Evolutionary conservation across 2,888 invertebrate species (phyloP).

Genomic region (Theretra japonica): DNA sequence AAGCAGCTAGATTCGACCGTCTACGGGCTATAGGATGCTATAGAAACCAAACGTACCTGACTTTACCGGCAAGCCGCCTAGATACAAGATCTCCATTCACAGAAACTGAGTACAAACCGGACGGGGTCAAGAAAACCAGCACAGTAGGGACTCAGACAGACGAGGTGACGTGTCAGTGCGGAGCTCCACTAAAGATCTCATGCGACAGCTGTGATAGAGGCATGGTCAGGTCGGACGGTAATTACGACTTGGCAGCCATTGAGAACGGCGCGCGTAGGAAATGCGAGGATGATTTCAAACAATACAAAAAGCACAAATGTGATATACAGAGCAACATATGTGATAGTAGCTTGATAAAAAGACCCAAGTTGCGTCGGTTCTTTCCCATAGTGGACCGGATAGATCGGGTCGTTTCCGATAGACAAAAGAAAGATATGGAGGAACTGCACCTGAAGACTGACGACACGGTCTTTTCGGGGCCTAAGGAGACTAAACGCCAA

Average conservation of each 20-base stretch:
- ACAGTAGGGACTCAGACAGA: constrained; percentile 77
- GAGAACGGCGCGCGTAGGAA: constrained; percentile 55
- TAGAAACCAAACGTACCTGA: constrained; percentile 77
- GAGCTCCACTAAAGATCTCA: constrained; percentile 55
- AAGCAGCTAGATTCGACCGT: constrained; percentile 78
- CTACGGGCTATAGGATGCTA: constrained; percentile 79
- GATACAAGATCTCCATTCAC: constrained; percentile 72
- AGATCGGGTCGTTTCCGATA: constrained; percentile 69
- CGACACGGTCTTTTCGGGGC: constrained; percentile 69
- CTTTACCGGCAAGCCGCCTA: constrained; percentile 71
- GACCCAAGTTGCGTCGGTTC: constrained; percentile 72
- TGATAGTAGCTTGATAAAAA: constrained; percentile 65
- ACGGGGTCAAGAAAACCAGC: constrained; percentile 68
- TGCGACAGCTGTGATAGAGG: constrained; percentile 58
- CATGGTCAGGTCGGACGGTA: constrained; percentile 76
- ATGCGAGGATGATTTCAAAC: constrained; percentile 63
- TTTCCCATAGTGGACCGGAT: constrained; percentile 70
- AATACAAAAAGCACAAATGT: constrained; percentile 79
- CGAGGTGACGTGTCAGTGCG: constrained; percentile 69
- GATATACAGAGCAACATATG: constrained; percentile 56
- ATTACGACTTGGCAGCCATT: constrained; percentile 65
- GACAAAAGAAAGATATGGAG: constrained; percentile 66
- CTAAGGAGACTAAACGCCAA: constrained; percentile 67
- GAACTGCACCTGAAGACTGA: constrained; percentile 70
- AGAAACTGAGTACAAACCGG: constrained; percentile 59